A percentile compares a stretch with the other conserved stretches of the same genome.
phyloP scores from a whole-genome alignment of 2,113 vertebrate genomes.

The Pangasianodon hypophthalmus region DNA sequence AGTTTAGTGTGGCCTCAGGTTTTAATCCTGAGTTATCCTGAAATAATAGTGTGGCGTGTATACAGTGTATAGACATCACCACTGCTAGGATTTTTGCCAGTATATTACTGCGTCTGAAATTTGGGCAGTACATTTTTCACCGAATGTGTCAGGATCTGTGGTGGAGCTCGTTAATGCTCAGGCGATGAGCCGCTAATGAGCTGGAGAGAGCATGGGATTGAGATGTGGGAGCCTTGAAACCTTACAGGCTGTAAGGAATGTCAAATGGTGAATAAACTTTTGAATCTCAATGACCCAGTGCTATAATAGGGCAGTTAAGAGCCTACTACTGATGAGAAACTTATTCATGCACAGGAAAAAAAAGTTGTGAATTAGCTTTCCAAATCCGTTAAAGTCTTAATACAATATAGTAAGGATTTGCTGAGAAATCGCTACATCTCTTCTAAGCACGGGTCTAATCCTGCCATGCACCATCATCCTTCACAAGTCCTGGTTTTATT shows the following conservation, averaged over 20 bases:
- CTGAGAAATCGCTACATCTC: background rate
- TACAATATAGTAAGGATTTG: background rate
- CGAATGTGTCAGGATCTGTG: background rate
- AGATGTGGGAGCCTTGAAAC: background rate
- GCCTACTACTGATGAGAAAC: background rate
- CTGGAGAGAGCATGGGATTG: background rate
- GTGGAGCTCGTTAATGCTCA: background rate
- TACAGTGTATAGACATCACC: background rate
- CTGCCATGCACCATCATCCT: background rate
- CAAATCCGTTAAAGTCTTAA: background rate
- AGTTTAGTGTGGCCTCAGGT: background rate
- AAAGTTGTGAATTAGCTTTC: background rate
- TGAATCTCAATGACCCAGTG: background rate
- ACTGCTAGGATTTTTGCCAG: background rate
- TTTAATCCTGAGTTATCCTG: background rate
- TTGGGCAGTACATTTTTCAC: background rate
- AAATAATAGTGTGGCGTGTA: background rate
- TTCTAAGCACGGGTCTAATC: background rate
- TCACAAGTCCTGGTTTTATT: background rate
- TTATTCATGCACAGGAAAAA: background rate
- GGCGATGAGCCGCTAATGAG: constrained; percentile 30
- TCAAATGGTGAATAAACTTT: background rate
- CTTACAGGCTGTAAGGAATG: background rate
- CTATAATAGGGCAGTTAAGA: background rate
- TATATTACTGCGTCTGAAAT: background rate